Evolutionary conservation across 2,113 vertebrate genomes (phyloP).

Genomic region (Erythrocercus mccallii): DNA sequence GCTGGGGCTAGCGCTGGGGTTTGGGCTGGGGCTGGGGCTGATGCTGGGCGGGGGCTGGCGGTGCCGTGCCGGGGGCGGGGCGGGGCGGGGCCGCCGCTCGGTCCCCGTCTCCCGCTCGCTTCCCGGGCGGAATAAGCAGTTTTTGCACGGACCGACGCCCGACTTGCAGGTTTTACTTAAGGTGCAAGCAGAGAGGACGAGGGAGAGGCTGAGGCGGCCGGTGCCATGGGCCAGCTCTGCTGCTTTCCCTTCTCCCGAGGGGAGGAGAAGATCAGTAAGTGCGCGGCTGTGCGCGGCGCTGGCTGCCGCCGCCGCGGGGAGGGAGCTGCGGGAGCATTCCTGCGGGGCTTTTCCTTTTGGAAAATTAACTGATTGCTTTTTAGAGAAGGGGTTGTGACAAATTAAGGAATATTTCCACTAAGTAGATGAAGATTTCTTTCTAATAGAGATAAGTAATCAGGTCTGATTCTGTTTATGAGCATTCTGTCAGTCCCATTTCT

Average conservation of each 20-base stretch:
- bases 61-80: background rate
- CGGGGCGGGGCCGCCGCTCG: background rate
- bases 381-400: background rate
- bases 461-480: background rate
- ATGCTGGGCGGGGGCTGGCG: background rate
- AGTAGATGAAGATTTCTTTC: background rate
- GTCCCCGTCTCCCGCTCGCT: background rate
- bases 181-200: slow-evolving; percentile 25
- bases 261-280: slow-evolving; percentile 93
- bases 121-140: slow-evolving; percentile 1
- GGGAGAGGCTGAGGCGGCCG: slow-evolving; percentile 29
- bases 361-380: background rate
- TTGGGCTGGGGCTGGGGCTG: background rate
- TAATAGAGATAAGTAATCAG: background rate
- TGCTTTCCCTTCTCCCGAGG: slow-evolving; percentile 91
- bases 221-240: slow-evolving; percentile 95
- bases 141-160: background rate
- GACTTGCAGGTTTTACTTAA: slow-evolving; percentile 10
- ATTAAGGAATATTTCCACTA: background rate
- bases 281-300: slow-evolving; percentile 54
- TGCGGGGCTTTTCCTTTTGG: background rate
- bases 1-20: background rate
- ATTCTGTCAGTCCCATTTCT: slow-evolving; percentile 3
- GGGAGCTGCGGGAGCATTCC: background rate
- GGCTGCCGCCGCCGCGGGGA: background rate